Base-by-base conservation (phyloP, 2,797 vertebrate genomes). In the Amblyraja radiata region DNA sequence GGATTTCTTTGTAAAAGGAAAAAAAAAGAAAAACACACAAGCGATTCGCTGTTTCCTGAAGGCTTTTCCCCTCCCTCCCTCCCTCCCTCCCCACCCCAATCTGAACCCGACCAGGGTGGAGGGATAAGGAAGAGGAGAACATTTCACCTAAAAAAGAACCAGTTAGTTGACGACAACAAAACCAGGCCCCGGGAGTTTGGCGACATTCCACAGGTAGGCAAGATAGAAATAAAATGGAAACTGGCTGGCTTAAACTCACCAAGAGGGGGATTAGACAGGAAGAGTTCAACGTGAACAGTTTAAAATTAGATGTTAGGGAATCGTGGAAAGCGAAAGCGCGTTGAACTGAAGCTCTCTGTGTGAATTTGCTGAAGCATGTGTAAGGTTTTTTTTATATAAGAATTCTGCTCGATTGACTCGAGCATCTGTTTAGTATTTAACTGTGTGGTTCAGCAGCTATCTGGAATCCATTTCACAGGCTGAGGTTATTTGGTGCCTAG, bases 371-470 rank as follows among this genome's bases (percentile, higher is more conserved):
- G n/a, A 68, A 65, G 58, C 63, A 23, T 68, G 21, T 88, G n/a
- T 4, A 4, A 63, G 23, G 11, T 61, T 54, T 73, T 84, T 46
- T 46, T 46, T 46, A 46, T 3, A 2, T 3, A 86, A 16, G 11
- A 32, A 63, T 28, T 7, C n/a, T 61, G 18, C 61, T 21, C 84
- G 28, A 3, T 68, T n/a, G 18, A 18, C 18, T 73, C 63, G 9
- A 63, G n/a, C 61, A 68, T 88, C 61, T 88, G 84, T 88, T 88
- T 65, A 68, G 36, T 88, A 86, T 88, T 86, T 86, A 86, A 86
- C 83, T 6, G 13, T 63, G 83, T 65, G 83, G 83, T 65, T 65
- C 58, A 32, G 83, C 13, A 63, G n/a, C 4, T 86, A 86, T 86
- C 61, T 65, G 83, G 83, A 86, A 65, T 65, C 58, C 54, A 86